Evolutionary conservation across 2,113 vertebrate genomes (phyloP).

Genomic region (Chaetura pelagica): DNA sequence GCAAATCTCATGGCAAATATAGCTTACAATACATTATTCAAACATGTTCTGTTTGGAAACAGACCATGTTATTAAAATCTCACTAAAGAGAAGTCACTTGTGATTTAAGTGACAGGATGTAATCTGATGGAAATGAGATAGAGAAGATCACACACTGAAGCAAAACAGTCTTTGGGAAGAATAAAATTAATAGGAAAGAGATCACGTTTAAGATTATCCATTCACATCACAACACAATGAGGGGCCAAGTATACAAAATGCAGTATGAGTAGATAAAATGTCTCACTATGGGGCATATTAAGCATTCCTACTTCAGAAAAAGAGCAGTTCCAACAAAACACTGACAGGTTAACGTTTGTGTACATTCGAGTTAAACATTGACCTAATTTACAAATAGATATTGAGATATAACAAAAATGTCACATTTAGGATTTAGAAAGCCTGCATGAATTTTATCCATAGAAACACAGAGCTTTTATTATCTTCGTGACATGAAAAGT

Average conservation of each 20-base stretch:
- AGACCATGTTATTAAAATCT: not conserved
- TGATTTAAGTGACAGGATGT: not conserved
- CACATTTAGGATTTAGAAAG: not conserved
- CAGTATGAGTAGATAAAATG: not conserved
- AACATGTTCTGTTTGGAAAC: not conserved
- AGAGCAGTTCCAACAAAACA: not conserved
- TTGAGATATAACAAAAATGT: not conserved
- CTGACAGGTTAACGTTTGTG: not conserved
- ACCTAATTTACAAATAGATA: not conserved
- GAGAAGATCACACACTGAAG: not conserved
- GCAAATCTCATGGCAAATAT: not conserved
- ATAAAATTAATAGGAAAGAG: not conserved
- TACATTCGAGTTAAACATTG: not conserved
- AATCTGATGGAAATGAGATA: conserved; percentile 19
- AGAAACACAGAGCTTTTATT: not conserved
- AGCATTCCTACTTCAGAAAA: not conserved
- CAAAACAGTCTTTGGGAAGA: not conserved
- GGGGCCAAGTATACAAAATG: not conserved
- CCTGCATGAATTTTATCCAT: not conserved
- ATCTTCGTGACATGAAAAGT: not conserved
- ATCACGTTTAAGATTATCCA: not conserved
- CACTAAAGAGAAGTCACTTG: not conserved
- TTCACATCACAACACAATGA: not conserved
- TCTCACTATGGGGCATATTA: not conserved
- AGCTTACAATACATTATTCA: not conserved